Evolutionary conservation across 2,113 vertebrate genomes (phyloP).

Genomic region (Sorex fumeus): DNA sequence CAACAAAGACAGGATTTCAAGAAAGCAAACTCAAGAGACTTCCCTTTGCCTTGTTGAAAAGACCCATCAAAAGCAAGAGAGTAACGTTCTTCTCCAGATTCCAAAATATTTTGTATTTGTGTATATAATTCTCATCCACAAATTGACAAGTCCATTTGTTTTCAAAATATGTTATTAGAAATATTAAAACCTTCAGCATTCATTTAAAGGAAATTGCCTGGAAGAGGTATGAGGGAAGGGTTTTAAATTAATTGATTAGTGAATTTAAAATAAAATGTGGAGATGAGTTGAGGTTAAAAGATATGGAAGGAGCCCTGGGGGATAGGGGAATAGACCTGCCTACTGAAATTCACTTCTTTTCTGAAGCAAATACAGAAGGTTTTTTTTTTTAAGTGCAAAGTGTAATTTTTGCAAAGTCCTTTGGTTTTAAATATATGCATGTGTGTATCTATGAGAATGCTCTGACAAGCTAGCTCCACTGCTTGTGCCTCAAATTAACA

Average conservation of each 20-base stretch:
- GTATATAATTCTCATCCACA: conserved; percentile 47
- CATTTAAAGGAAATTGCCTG: conserved; percentile 49
- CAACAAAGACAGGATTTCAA: conserved; percentile 55
- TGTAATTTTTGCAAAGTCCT: conserved; percentile 39
- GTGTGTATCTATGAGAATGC: background rate
- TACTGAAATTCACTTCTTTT: background rate
- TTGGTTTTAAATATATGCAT: background rate
- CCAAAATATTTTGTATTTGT: conserved; percentile 57
- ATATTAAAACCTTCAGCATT: conserved; percentile 55
- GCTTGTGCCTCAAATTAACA: conserved; percentile 6
- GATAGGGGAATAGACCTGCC: background rate
- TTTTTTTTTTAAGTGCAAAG: conserved; percentile 55
- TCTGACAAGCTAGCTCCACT: background rate
- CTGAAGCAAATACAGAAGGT: conserved; percentile 21
- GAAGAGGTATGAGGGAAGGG: conserved; percentile 29
- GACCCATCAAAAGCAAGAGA: conserved; percentile 11
- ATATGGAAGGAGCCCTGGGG: background rate
- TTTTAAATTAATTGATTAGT: background rate
- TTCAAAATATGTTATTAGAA: conserved; percentile 57
- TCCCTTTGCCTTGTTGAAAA: conserved; percentile 42
- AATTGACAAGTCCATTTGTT: conserved; percentile 55
- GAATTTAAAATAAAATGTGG: background rate
- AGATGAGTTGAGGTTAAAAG: conserved; percentile 21
- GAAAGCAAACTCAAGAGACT: conserved; percentile 34
- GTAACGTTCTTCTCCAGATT: conserved; percentile 1